Conservation (phyloP, 2,888 invertebrate species). For the Nymphalis urticae region DNA sequence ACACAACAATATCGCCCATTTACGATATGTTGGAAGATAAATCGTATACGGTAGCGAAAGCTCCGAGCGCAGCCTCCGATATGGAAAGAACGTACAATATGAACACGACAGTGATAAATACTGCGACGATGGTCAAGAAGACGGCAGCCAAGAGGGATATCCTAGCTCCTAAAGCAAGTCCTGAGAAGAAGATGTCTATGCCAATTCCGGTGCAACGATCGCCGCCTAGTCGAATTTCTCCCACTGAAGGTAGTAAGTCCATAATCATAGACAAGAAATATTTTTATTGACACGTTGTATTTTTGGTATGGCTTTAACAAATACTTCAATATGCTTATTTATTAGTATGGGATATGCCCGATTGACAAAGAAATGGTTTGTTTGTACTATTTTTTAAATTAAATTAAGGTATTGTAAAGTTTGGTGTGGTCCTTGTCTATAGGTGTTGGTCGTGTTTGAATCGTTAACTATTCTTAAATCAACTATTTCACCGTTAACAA, state of each 20-base stretch:
- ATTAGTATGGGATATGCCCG: no score
- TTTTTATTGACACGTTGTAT: background rate
- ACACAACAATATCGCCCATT: constrained; percentile 73
- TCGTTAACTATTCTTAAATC: no score
- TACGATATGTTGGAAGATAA: constrained; percentile 66
- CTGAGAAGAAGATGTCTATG: constrained; percentile 57
- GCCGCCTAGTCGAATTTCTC: constrained; percentile 46
- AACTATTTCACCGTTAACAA: no score
- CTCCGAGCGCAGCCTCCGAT: constrained; percentile 39
- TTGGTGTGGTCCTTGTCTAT: no score
- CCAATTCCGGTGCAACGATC: constrained; percentile 45
- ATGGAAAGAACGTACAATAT: constrained; percentile 57
- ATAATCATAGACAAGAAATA: background rate
- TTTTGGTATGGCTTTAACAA: no score
- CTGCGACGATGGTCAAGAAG: constrained; percentile 63
- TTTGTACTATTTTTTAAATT: no score
- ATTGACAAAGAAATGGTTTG: no score
- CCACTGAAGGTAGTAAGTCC: constrained; percentile 52
- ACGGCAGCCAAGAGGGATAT: constrained; percentile 63
- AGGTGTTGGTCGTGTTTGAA: no score
- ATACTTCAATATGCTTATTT: no score
- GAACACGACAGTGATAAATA: constrained; percentile 64
- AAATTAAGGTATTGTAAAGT: no score
- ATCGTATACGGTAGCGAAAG: constrained; percentile 59
- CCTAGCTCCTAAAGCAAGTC: constrained; percentile 52